Evolutionary conservation across 2,113 vertebrate genomes (phyloP), one percentile per base, ranked within the genome.

Genomic region (Crotalus helleri): DNA sequence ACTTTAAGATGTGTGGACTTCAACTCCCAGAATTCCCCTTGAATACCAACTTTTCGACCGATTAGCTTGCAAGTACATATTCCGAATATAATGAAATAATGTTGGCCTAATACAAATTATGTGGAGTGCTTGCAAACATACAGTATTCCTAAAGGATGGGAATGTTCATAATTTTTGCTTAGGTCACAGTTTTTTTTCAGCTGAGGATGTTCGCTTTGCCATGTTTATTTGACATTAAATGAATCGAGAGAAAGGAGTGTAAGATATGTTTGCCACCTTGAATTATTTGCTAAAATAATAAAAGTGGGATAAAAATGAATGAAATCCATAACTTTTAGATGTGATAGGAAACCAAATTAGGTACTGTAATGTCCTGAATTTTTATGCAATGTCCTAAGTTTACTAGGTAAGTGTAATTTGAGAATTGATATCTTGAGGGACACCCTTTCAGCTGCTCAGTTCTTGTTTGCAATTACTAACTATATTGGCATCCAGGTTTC

Each of bases 81-180:
- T 88, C 23, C 89, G 15, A 92, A 91, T 49, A 7, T n/a, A 64
- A 61, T 86, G 69, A 0, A 89, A 85, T 54, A 88, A 59, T 94
- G 93, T 58, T 91, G 92, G 88, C 90, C 74, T 94, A 29, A 44
- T 51, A 89, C 12, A 23, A 90, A 92, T 94, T 91, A 90, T 85
- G 3, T 7, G 54, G 4, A 87, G 1, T 17, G 93, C 87, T 64
- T 51, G 3, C 0, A 0, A 90, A 23, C 85, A 69, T 69, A 69
- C 29, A n/a, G 69, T 9, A n/a, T 93, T 57, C 87, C 39, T 93
- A 1, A 0, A 29, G 55, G 29, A 0, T 0, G 24, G 89, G 91
- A 54, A 90, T 91, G 44, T 61, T 1, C 24, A 21, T 87, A 44
- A 46, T 90, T 55, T 92, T 53, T 55, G n/a, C 15, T 93, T 0